phyloP scores from a whole-genome alignment of 2,888 invertebrate genomes.

The Dugesia japonica region DNA sequence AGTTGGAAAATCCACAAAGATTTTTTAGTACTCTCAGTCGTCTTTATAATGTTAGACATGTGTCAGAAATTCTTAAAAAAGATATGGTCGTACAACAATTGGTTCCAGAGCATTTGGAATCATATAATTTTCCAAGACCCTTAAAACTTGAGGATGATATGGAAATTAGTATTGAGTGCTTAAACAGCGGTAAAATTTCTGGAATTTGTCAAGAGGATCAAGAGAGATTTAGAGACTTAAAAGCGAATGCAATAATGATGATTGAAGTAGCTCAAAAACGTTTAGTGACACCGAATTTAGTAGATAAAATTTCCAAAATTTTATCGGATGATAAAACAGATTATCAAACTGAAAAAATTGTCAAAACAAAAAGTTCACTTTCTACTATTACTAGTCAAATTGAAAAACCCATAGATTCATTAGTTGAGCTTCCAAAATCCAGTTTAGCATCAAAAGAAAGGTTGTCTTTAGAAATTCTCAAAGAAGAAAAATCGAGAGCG shows the following conservation, averaged over 20 bases:
- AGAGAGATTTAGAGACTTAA: neutral
- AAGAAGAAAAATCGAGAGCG: too few species aligned
- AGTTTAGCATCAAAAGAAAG: too few species aligned
- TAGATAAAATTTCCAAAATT: neutral
- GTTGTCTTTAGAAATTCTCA: too few species aligned
- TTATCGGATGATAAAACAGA: too few species aligned
- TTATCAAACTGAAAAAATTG: too few species aligned
- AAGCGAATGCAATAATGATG: constrained; percentile 1
- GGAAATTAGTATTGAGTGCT: neutral
- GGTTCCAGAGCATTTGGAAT: neutral
- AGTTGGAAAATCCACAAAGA: neutral
- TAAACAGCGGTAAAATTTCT: neutral
- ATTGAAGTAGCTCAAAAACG: neutral
- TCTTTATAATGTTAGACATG: neutral
- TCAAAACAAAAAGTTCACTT: too few species aligned
- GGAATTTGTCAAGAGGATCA: neutral
- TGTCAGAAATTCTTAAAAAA: neutral
- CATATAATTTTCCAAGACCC: neutral
- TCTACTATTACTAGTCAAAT: too few species aligned
- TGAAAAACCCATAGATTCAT: too few species aligned
- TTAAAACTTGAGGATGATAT: neutral
- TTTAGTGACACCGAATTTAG: neutral
- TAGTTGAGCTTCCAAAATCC: too few species aligned
- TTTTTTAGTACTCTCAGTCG: neutral
- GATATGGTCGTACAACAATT: neutral